A percentile compares a stretch with the other conserved stretches of the same genome.
Conservation (phyloP, 1,140 invertebrate genomes). For the Mamestra configurata region DNA sequence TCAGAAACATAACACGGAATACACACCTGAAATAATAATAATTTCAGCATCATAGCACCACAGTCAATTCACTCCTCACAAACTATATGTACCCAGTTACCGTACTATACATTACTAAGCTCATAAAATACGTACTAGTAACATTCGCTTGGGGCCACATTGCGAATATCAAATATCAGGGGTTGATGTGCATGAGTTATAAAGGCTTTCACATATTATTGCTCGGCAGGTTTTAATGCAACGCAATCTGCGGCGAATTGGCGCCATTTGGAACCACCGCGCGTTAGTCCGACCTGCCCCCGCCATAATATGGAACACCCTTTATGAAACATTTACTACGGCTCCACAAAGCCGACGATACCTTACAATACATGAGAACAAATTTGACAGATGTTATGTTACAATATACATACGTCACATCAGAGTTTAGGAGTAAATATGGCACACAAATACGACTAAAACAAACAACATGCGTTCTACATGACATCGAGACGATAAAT, state of each 20-base stretch:
- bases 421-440: slow-evolving; percentile 55
- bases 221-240: slow-evolving; percentile 18
- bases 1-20: not conserved
- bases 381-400: slow-evolving; percentile 49
- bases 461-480: slow-evolving; percentile 46
- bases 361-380: slow-evolving; percentile 41
- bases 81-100: slow-evolving; percentile 15
- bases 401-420: slow-evolving; percentile 21
- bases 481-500: slow-evolving; percentile 59
- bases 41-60: slow-evolving; percentile 22
- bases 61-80: slow-evolving; percentile 22
- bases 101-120: slow-evolving; percentile 22
- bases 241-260: slow-evolving; percentile 37
- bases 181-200: slow-evolving; percentile 36
- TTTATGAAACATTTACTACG: slow-evolving; percentile 44
- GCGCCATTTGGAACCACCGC: not conserved
- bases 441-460: slow-evolving; percentile 60
- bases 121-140: slow-evolving; percentile 41
- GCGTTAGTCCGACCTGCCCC: not conserved
- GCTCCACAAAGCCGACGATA: slow-evolving; percentile 4
- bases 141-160: slow-evolving; percentile 10
- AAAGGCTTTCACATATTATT: slow-evolving; percentile 35
- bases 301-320: slow-evolving; percentile 32
- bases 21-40: not conserved
- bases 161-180: slow-evolving; percentile 19